Evolutionary conservation across 2,888 invertebrate genomes (phyloP), one percentile per base, ranked within the genome.

Genomic region (Blastobasis lacticolella): DNA sequence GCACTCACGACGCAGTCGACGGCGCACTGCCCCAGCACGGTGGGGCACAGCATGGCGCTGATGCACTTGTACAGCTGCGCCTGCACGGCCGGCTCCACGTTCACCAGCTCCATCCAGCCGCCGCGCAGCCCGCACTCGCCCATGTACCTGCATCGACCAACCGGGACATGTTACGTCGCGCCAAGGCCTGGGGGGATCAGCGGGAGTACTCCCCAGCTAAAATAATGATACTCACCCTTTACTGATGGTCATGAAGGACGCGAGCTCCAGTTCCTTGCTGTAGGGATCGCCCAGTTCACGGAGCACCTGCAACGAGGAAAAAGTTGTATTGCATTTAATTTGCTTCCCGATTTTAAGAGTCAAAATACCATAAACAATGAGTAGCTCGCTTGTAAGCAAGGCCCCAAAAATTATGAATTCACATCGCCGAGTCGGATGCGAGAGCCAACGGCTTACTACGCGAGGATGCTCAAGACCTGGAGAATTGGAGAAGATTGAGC

Each of bases 91-190:
- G 95, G 93, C 61, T 94, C 93, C 76, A 98, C 84, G 73, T 98
- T 98, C 36, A 96, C 78, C 2, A 96, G 89, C 84, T 98, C 98
- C 60, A 92, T 91, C 76, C 97, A 98, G 9, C 97, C 98, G 45
- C 97, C 97, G 50, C 97, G 91, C 54, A 96, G 90, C 50, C 97
- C 97, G 75, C 97, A 97, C 73, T 97, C 97, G 49, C 93, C 94
- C 90, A 94, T 92, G 71, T 91, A 95, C 23, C 23, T 23, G 23
- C 1, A 23, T 3, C 23, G 23, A 23, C 23, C 23, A 23, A 23
- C 23, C 2, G 23, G 3, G 23, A 23, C 23, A 23, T 3, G 3
- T 23, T 23, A 23, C 23, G 23, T 23, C 23, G 23, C 23, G 23
- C 23, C 23, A 3, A 23, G 2, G 1, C 23, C 23, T 23, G 23